A percentile compares a stretch with the other conserved stretches of the same genome.
These are phyloP conservation scores for Argyrosomus japonicus DNA, from an alignment of 2,113 vertebrate genomes.

Conservation along the genomic window DNA sequence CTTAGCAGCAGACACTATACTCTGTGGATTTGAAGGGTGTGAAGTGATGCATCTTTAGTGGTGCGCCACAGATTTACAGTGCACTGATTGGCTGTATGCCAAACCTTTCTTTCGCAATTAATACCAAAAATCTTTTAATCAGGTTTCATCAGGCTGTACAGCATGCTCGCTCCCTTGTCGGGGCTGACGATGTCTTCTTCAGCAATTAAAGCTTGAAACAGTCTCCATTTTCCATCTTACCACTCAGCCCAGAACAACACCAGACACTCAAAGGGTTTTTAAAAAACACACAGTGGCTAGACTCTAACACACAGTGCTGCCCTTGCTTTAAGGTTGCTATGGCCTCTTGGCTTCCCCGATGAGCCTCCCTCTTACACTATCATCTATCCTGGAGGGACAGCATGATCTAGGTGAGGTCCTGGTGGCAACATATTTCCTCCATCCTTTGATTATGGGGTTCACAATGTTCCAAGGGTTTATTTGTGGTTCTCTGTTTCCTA, in stretches of 20 bases:
- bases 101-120: background rate
- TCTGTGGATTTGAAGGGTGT: conserved; percentile 7
- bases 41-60: conserved; percentile 7
- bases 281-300: background rate
- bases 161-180: background rate
- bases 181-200: background rate
- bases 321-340: conserved; percentile 33
- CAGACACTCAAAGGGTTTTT: conserved; percentile 20
- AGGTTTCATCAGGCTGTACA: background rate
- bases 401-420: conserved; percentile 28
- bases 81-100: background rate
- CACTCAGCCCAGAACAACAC: conserved; percentile 1
- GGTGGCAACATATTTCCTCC: conserved; percentile 3
- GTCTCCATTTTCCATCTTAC: conserved; percentile 12
- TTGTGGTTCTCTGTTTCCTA: background rate
- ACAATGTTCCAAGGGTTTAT: background rate
- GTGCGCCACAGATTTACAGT: background rate
- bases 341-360: conserved; percentile 37
- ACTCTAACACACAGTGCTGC: background rate
- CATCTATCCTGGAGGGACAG: conserved; percentile 51
- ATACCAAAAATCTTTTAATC: conserved; percentile 8
- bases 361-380: conserved; percentile 17
- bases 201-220: background rate
- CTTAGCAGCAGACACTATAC: background rate
- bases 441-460: background rate